Percentiles rank a stretch among this genome's conserved stretches.
These are phyloP conservation scores for Megaceryle maxima DNA, from an alignment of 2,113 vertebrate genomes.

Conservation along the genomic window DNA sequence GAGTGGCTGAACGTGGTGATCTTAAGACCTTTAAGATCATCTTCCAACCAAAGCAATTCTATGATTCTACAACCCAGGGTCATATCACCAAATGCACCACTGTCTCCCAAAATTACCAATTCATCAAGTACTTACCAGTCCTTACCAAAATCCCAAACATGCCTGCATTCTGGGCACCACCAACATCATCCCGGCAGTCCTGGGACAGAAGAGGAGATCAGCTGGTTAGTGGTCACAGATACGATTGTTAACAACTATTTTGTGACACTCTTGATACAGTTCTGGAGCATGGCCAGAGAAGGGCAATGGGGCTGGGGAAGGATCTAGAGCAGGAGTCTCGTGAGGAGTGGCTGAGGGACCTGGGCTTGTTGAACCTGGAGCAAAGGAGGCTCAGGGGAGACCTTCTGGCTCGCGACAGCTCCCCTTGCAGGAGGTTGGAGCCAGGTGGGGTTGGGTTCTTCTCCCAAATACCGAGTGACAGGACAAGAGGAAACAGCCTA, in stretches of 20 bases:
- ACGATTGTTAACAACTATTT: neutral
- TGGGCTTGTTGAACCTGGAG: neutral
- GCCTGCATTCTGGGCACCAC: slow-evolving; percentile 87
- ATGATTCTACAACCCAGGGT: neutral
- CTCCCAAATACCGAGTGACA: neutral
- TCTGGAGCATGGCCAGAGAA: neutral
- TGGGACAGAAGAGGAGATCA: slow-evolving; percentile 33
- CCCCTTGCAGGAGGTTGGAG: neutral
- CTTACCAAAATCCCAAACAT: slow-evolving; percentile 93
- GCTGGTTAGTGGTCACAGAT: neutral
- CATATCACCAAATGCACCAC: neutral
- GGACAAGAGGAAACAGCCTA: neutral
- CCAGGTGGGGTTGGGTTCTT: neutral
- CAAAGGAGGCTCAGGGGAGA: neutral
- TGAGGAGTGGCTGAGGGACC: neutral
- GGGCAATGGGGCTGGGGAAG: neutral
- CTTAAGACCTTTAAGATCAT: too few species aligned
- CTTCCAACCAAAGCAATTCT: neutral
- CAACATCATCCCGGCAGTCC: slow-evolving; percentile 94
- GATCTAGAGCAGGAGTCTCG: neutral
- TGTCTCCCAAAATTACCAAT: fast-evolving
- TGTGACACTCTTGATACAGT: too few species aligned
- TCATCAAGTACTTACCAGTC: slow-evolving; percentile 78
- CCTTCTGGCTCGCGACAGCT: neutral
- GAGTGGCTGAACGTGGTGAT: too few species aligned